These are phyloP conservation scores for Spodoptera littoralis DNA, from an alignment of 2,888 invertebrate species.

Conservation along the genomic window DNA sequence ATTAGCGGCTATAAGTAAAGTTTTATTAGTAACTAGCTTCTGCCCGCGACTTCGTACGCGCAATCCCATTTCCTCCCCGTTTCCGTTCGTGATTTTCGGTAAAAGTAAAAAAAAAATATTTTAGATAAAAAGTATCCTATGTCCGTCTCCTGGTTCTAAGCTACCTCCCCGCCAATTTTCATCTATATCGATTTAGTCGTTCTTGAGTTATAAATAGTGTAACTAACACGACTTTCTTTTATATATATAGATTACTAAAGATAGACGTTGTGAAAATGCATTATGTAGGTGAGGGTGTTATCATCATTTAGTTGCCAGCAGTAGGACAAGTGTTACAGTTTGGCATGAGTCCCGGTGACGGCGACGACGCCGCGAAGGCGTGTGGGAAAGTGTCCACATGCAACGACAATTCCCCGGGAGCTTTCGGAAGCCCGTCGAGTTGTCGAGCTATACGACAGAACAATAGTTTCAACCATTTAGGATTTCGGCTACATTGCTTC, in stretches of 20 bases:
- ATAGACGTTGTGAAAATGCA: neutral
- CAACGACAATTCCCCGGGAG: slow-evolving; percentile 49
- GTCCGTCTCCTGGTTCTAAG: no score
- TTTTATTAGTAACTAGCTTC: no score
- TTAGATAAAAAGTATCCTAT: no score
- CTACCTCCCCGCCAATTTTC: no score
- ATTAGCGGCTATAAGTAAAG: slow-evolving; percentile 1
- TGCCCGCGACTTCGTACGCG: no score
- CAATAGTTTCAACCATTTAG: slow-evolving; percentile 57
- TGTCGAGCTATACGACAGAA: slow-evolving; percentile 49
- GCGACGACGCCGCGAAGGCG: slow-evolving; percentile 32
- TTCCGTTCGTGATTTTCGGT: no score
- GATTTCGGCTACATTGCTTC: slow-evolving; percentile 56
- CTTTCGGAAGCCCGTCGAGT: slow-evolving; percentile 40
- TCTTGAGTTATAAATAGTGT: no score
- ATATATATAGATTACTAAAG: no score
- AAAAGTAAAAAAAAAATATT: no score
- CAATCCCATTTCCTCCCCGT: no score
- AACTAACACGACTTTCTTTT: no score
- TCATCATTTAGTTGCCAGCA: slow-evolving; percentile 36
- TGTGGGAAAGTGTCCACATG: slow-evolving; percentile 68
- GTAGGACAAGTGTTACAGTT: slow-evolving; percentile 51
- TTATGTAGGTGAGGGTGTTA: slow-evolving; percentile 33
- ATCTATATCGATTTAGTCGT: no score
- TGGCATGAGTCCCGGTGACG: slow-evolving; percentile 51